Percentiles rank a stretch among this genome's conserved stretches.
Evolutionary conservation across 53 echinoderm and acorn worm species (phyloP).

Genomic region (Henricia sp.): DNA sequence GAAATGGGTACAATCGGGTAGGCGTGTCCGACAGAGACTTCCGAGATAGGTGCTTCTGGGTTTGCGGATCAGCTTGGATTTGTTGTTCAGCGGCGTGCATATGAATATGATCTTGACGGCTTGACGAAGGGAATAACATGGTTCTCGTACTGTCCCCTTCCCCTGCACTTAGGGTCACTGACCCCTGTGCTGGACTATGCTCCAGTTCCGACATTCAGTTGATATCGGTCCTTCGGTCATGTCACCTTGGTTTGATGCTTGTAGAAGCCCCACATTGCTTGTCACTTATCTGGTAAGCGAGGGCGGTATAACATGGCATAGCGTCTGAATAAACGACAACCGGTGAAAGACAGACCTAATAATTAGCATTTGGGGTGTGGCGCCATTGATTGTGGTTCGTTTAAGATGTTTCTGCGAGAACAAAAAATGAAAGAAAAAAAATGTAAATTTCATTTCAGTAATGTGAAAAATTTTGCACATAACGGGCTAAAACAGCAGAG

Average conservation of each 20-base stretch:
- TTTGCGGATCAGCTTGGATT: background rate
- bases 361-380: background rate
- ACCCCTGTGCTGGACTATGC: slow-evolving; percentile 32
- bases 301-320: slow-evolving; percentile 15
- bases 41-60: slow-evolving; percentile 26
- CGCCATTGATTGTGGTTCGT: background rate
- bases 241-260: slow-evolving; percentile 17
- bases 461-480: background rate
- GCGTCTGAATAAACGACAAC: background rate
- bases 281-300: background rate
- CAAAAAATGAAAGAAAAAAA: background rate
- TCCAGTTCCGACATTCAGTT: background rate
- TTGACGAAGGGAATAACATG: background rate
- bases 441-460: background rate
- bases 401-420: background rate
- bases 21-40: background rate
- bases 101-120: background rate
- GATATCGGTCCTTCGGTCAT: background rate
- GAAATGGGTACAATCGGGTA: slow-evolving; percentile 32
- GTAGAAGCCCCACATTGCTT: background rate
- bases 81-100: background rate
- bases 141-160: background rate
- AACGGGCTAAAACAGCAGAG: too few species aligned
- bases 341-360: background rate
- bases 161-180: slow-evolving; percentile 28